Conservation (phyloP, 2,888 invertebrate species). For the Folsomia candida region DNA sequence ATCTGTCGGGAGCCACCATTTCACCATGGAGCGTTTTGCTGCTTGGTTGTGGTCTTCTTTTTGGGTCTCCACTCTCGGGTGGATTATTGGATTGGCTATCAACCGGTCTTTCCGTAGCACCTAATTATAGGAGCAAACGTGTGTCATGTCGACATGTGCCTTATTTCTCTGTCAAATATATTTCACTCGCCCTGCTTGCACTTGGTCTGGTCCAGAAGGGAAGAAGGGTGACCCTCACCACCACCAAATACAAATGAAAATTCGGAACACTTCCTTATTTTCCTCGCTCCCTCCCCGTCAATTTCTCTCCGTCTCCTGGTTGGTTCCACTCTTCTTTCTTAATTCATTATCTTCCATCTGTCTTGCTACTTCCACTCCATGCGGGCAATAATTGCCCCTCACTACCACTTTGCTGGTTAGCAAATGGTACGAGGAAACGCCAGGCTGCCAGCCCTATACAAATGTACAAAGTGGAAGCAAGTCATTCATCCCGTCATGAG, state of each 20-base stretch:
- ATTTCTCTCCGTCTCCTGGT: background rate
- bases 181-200: background rate
- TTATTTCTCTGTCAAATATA: conserved; percentile 39
- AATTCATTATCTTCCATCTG: conserved; percentile 15
- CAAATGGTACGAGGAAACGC: background rate
- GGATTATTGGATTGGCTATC: conserved; percentile 23
- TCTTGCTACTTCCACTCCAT: background rate
- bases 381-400: conserved; percentile 1
- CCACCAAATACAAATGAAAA: background rate
- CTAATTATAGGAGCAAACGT: conserved; percentile 45
- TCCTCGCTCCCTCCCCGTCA: background rate
- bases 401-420: background rate
- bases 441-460: background rate
- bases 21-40: background rate
- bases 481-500: background rate
- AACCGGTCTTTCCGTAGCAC: conserved; percentile 25
- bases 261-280: conserved; percentile 7
- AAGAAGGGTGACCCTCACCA: background rate
- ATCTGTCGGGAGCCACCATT: conserved; percentile 1
- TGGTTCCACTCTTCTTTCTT: background rate
- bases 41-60: background rate
- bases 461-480: background rate
- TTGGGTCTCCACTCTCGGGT: conserved; percentile 12
- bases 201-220: background rate
- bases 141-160: conserved; percentile 45